Evolutionary conservation across 2,113 vertebrate species (phyloP).

Genomic region (Elanoides forficatus): DNA sequence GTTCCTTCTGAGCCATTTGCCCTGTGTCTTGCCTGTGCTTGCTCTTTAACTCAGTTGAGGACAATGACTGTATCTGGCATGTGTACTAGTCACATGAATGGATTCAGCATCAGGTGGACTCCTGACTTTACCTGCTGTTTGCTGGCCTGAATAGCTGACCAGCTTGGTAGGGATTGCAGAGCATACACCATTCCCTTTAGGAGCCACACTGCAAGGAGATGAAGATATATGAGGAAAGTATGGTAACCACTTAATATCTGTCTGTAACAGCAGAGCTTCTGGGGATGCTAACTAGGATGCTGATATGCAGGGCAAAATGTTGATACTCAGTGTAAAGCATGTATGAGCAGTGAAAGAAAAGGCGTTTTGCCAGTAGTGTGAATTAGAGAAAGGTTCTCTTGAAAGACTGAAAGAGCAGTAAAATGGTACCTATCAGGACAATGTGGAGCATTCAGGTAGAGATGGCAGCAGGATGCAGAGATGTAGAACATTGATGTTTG

Average conservation of each 20-base stretch:
- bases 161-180: background rate
- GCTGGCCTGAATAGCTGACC: background rate
- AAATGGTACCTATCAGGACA: background rate
- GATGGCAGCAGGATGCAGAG: background rate
- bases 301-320: background rate
- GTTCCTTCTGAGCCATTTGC: background rate
- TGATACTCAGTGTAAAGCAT: background rate
- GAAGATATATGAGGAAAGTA: background rate
- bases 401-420: background rate
- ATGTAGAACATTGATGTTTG: background rate
- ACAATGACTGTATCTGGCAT: background rate
- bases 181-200: background rate
- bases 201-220: background rate
- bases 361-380: background rate
- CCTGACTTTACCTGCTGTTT: background rate
- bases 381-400: background rate
- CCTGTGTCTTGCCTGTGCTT: background rate
- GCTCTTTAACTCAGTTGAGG: background rate
- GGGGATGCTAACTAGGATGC: background rate
- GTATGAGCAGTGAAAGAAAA: background rate
- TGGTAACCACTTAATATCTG: background rate
- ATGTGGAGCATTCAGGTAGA: background rate
- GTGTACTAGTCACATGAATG: background rate
- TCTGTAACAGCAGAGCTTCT: background rate
- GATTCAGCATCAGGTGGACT: background rate